Conservation (phyloP, 2,888 invertebrate genomes). For the Heliconius aoede region DNA sequence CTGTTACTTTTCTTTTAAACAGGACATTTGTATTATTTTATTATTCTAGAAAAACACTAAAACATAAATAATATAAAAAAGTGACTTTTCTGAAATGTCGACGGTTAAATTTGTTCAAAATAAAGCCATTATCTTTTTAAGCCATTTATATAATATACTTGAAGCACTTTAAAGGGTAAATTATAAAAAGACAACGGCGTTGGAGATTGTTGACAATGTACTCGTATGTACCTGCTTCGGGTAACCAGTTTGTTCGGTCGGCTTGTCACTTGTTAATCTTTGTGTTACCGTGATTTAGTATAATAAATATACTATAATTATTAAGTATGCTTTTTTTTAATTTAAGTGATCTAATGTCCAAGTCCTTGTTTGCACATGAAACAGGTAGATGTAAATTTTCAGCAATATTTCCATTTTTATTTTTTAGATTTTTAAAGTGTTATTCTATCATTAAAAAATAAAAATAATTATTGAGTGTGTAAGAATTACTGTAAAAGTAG, state of each 20-base stretch:
- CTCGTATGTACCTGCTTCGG: not conserved
- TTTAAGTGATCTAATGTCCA: not conserved
- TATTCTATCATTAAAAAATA: no score
- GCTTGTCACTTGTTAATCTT: slow-evolving; percentile 6
- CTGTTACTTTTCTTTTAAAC: not conserved
- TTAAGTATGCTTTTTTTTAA: no score
- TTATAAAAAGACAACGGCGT: slow-evolving; percentile 5
- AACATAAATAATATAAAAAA: not conserved
- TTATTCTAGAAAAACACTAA: not conserved
- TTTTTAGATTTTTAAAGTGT: no score
- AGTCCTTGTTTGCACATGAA: not conserved
- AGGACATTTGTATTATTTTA: not conserved
- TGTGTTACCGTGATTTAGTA: not conserved
- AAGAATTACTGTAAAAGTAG: no score
- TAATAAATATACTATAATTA: not conserved
- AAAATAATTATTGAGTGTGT: no score
- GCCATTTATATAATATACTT: not conserved
- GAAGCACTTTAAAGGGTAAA: not conserved
- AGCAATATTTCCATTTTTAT: not conserved
- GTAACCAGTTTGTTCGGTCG: not conserved
- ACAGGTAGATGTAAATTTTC: not conserved
- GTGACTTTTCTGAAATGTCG: no score
- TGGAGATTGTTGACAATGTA: not conserved
- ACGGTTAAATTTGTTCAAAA: not conserved
- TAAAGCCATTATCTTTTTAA: not conserved